Evolutionary conservation across 2,797 vertebrate genomes (phyloP).

Genomic region (Caiman crocodilus): DNA sequence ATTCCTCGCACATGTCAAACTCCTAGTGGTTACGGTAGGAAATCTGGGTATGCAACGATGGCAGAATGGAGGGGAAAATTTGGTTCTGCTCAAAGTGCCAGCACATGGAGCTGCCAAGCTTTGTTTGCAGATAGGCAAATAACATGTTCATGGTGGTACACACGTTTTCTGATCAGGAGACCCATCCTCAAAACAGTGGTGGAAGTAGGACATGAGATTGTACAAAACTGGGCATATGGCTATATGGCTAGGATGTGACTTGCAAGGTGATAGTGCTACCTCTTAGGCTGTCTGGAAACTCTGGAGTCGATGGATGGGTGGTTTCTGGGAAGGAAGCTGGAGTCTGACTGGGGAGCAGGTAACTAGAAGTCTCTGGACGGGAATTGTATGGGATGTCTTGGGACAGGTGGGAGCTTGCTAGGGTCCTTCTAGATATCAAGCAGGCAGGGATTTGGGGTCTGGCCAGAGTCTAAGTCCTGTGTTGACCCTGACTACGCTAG

Average conservation of each 20-base stretch:
- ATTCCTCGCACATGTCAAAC: background rate
- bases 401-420: too few species aligned
- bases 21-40: background rate
- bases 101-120: background rate
- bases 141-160: too few species aligned
- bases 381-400: background rate
- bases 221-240: background rate
- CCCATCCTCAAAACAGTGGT: background rate
- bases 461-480: background rate
- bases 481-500: too few species aligned
- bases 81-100: background rate
- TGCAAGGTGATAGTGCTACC: background rate
- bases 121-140: background rate
- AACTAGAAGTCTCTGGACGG: background rate
- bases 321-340: background rate
- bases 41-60: background rate
- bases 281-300: background rate
- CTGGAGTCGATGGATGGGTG: background rate
- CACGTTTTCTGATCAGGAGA: background rate
- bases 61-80: background rate
- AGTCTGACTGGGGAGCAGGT: background rate
- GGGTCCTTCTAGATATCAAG: background rate
- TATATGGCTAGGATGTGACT: background rate
- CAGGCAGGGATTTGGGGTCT: background rate
- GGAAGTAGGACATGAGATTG: background rate